These are phyloP conservation scores for Eupleurogrammus muticus DNA, from an alignment of 2,797 vertebrate species.

Conservation along the genomic window DNA sequence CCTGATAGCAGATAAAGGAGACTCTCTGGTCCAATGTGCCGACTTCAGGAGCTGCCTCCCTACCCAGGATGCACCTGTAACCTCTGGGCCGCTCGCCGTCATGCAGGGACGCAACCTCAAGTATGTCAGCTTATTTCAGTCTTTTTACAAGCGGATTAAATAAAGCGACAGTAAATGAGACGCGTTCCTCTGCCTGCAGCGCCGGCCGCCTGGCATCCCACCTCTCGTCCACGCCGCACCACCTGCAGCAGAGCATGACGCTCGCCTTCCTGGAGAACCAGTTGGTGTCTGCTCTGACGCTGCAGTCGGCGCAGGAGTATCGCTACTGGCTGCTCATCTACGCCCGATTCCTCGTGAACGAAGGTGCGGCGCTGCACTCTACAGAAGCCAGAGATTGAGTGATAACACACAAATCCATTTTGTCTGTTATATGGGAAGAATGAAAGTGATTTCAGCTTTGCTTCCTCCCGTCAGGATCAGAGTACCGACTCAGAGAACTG, in stretches of 20 bases:
- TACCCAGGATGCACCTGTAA: constrained; percentile 89
- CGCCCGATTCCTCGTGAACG: constrained; percentile 96
- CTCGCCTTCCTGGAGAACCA: constrained; percentile 96
- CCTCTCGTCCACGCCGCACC: constrained; percentile 93
- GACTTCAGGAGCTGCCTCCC: constrained; percentile 95
- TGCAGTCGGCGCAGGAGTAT: constrained; percentile 94
- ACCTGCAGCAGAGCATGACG: constrained; percentile 95
- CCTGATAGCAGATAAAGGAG: constrained; percentile 94
- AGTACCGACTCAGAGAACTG: constrained; percentile 94
- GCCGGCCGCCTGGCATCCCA: constrained; percentile 94
- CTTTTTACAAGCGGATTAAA: not conserved
- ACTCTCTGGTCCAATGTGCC: constrained; percentile 93
- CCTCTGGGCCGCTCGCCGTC: constrained; percentile 93
- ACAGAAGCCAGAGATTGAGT: not conserved
- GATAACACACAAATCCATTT: no score
- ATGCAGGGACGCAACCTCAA: constrained; percentile 94
- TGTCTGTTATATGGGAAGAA: not conserved
- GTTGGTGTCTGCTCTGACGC: constrained; percentile 89
- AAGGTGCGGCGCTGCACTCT: constrained; percentile 86
- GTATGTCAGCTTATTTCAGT: constrained; percentile 73
- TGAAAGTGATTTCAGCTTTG: no score
- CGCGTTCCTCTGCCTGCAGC: constrained; percentile 71
- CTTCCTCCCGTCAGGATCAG: constrained; percentile 95
- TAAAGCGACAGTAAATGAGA: no score
- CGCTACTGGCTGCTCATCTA: constrained; percentile 98